A percentile compares a stretch with the other conserved stretches of the same genome.
Evolutionary conservation across 1,140 invertebrate species (phyloP).

Genomic region (Drosophila eugracilis): DNA sequence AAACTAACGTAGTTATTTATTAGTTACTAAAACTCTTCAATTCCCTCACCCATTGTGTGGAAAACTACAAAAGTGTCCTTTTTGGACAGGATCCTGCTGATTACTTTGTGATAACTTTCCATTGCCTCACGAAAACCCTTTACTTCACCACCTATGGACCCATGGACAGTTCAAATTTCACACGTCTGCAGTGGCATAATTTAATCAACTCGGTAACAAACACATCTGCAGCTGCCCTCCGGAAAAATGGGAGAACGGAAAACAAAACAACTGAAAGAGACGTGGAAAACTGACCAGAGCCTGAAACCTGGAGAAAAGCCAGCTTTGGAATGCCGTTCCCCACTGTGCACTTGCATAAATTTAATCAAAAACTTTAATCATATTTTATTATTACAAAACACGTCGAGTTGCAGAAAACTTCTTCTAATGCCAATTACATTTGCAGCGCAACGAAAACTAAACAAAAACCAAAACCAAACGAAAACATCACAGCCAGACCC

Average conservation of each 20-base stretch:
- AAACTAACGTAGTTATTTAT: constrained; percentile 1
- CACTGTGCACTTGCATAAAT: constrained; percentile 76
- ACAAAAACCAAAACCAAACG: constrained; percentile 58
- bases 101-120: constrained; percentile 49
- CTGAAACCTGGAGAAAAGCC: constrained; percentile 43
- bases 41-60: neutral
- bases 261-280: neutral
- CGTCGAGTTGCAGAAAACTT: constrained; percentile 64
- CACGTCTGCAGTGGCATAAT: constrained; percentile 76
- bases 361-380: constrained; percentile 84
- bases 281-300: constrained; percentile 15
- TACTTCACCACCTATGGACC: constrained; percentile 23
- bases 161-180: constrained; percentile 51
- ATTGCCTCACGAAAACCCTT: constrained; percentile 1
- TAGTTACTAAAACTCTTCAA: neutral
- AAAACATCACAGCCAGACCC: constrained; percentile 11
- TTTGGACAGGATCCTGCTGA: constrained; percentile 40
- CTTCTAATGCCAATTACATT: constrained; percentile 82
- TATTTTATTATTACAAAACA: constrained; percentile 84
- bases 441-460: constrained; percentile 77
- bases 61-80: constrained; percentile 3
- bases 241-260: neutral
- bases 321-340: constrained; percentile 25
- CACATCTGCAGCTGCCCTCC: constrained; percentile 57
- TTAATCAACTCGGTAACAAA: constrained; percentile 78